Evolutionary conservation across 2,888 invertebrate genomes (phyloP), one percentile per base, ranked within the genome.

Genomic region (Erpobdella octoculata): DNA sequence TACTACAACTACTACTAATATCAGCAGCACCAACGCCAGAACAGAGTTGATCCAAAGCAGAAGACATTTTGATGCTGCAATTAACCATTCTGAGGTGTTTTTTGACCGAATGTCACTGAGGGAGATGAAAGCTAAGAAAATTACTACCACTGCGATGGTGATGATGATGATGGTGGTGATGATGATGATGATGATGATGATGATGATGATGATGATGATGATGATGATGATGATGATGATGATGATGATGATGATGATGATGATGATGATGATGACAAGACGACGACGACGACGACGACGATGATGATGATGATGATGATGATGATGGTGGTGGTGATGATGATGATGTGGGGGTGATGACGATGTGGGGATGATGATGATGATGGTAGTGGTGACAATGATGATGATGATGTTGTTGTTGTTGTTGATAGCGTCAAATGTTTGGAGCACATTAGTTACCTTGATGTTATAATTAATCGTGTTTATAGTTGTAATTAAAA

Each of bases 201-300:
- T 61, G 62, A 15, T 61, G 62, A 15, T 61, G 67, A 38, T 70
- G 70, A 67, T 68, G 71, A 68, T 71, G 71, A 66, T 36, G 67
- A 38, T 64, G 67, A 69, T 38, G 64, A 64, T 28, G 35, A 58
- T 36, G 71, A 71, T 58, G 65, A 46, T 28, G 33, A 69, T 41
- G 72, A 72, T 46, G 67, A 74, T 59, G 41, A 65, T 35, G 59
- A 46, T 46, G 71, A 31, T n/a, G 73, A 74, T 35, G 71, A 74
- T 72, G 82, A 76, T 73, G 77, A 78, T 53, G 83, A 80, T n/a
- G 82, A 82, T 65, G 73, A 77, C 53, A 21, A 59, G 77, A 81
- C 61, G 48, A 58, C 48, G 73, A 71, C 71, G 74, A 71, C 25
- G 59, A 73, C 36, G 66, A 28, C 38, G 25, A 59, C 2, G 0